phyloP scores from a whole-genome alignment of 2,113 vertebrate species.

The Raja brachyura region DNA sequence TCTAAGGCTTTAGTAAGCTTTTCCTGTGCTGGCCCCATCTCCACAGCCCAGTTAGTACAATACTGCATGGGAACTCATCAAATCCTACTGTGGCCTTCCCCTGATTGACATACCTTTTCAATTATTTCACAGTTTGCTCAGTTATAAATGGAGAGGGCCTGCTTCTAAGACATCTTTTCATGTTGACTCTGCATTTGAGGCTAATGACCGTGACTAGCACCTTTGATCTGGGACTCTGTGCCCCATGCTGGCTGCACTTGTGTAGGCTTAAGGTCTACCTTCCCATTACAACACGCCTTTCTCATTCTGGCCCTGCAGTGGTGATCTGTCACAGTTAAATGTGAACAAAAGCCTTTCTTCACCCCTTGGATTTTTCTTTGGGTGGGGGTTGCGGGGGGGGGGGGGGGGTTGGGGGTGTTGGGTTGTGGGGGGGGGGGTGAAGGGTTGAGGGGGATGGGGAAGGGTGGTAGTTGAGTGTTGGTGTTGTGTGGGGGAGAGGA shows the following conservation, averaged over 20 bases:
- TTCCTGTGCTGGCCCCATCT: constrained; percentile 29
- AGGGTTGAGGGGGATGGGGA: background rate
- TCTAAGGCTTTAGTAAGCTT: constrained; percentile 36
- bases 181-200: constrained; percentile 59
- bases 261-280: constrained; percentile 35
- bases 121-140: constrained; percentile 76
- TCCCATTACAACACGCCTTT: constrained; percentile 35
- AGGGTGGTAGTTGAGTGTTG: background rate
- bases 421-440: background rate
- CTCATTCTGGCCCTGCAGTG: constrained; percentile 28
- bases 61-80: constrained; percentile 40
- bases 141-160: constrained; percentile 61
- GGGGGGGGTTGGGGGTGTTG: background rate
- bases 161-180: constrained; percentile 71
- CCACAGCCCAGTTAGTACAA: constrained; percentile 36
- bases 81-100: constrained; percentile 57
- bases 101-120: constrained; percentile 78
- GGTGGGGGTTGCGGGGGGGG: background rate
- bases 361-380: constrained; percentile 27
- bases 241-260: constrained; percentile 36
- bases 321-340: constrained; percentile 37
- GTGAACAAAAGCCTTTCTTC: constrained; percentile 35
- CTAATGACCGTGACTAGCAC: constrained; percentile 70
- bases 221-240: constrained; percentile 61
- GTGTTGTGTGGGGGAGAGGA: background rate